phyloP scores from a whole-genome alignment of 2,797 vertebrate genomes.

The Acipenser oxyrinchus region DNA sequence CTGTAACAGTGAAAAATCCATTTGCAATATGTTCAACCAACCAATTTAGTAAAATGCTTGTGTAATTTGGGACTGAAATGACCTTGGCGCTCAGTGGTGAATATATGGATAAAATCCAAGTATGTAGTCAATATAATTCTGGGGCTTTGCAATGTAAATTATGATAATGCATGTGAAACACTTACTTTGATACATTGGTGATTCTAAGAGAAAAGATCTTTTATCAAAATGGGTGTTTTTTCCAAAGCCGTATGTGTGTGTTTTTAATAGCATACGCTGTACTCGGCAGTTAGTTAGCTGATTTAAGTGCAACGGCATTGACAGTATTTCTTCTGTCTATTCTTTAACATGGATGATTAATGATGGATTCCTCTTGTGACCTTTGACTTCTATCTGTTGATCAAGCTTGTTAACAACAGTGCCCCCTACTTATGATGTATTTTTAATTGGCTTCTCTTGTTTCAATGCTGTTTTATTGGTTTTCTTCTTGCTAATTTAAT shows the following conservation, averaged over 20 bases:
- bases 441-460: not conserved
- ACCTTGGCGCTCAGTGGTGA: slow-evolving; percentile 20
- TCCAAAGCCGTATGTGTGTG: not conserved
- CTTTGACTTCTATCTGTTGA: not conserved
- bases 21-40: slow-evolving; percentile 23
- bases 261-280: too few species aligned
- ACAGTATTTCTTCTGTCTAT: too few species aligned
- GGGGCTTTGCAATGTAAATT: slow-evolving; percentile 27
- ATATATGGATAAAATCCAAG: slow-evolving; percentile 22
- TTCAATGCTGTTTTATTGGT: not conserved
- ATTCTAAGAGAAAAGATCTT: slow-evolving; percentile 9
- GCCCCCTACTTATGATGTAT: not conserved
- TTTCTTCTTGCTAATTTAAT: too few species aligned
- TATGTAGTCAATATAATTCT: slow-evolving; percentile 23
- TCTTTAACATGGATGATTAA: too few species aligned
- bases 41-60: slow-evolving; percentile 29
- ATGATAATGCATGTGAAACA: slow-evolving; percentile 33
- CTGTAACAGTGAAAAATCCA: not conserved
- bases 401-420: not conserved
- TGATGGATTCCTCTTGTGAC: not conserved
- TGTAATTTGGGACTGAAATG: slow-evolving; percentile 16
- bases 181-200: too few species aligned
- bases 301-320: too few species aligned
- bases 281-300: too few species aligned
- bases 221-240: slow-evolving; percentile 1